Percentiles rank a stretch among this genome's conserved stretches.
Evolutionary conservation across 2,113 vertebrate genomes (phyloP).

Genomic region (Carassius auratus): DNA sequence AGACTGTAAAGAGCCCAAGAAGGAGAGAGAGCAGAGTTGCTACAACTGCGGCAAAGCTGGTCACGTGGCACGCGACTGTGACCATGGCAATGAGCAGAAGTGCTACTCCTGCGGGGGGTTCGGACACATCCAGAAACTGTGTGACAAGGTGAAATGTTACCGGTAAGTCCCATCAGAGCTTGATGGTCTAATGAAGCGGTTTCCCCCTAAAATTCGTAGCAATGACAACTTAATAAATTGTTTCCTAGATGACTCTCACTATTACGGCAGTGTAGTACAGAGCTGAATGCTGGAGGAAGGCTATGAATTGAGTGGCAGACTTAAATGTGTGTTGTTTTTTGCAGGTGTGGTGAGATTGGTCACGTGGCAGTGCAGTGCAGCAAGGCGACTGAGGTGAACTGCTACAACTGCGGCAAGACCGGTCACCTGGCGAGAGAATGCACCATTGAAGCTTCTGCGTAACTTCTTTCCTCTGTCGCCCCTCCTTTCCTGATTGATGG

Average conservation of each 20-base stretch:
- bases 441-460: slow-evolving; percentile 97
- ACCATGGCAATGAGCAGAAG: slow-evolving; percentile 96
- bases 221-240: no score
- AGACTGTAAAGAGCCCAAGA: slow-evolving; percentile 98
- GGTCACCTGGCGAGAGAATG: slow-evolving; percentile 99
- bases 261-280: no score
- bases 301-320: not conserved
- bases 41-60: slow-evolving; percentile 98
- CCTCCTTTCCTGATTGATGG: slow-evolving; percentile 99
- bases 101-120: slow-evolving; percentile 98
- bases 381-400: slow-evolving; percentile 98
- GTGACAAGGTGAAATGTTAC: slow-evolving; percentile 99
- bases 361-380: slow-evolving; percentile 99
- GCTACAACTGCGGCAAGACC: slow-evolving; percentile 98
- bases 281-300: not conserved
- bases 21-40: slow-evolving; percentile 97
- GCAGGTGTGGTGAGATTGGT: slow-evolving; percentile 97
- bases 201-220: not conserved
- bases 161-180: slow-evolving; percentile 74
- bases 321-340: slow-evolving; percentile 57
- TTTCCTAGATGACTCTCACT: no score
- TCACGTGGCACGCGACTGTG: slow-evolving; percentile 96
- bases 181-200: not conserved
- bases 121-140: slow-evolving; percentile 98
- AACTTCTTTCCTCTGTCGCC: slow-evolving; percentile 86